Conservation (phyloP, 2,113 vertebrate species). For the Synodontis membranacea region DNA sequence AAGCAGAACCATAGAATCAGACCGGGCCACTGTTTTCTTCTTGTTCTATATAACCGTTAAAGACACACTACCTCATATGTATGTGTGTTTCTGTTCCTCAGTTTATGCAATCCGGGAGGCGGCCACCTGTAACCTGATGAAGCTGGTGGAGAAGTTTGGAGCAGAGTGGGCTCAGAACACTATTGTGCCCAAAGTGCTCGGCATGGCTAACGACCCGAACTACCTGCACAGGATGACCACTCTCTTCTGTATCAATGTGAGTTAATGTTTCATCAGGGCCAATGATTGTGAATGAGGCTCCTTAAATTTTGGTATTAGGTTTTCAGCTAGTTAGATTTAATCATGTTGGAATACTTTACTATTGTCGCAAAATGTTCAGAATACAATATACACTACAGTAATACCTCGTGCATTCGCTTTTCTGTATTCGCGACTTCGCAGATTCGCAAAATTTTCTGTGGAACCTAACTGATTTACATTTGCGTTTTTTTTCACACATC, state of each 20-base stretch:
- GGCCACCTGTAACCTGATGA: slow-evolving; percentile 86
- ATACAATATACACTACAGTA: neutral
- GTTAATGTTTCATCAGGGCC: slow-evolving; percentile 50
- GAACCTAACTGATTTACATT: too few species aligned
- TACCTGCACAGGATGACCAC: slow-evolving; percentile 93
- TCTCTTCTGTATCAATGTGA: slow-evolving; percentile 89
- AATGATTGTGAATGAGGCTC: neutral
- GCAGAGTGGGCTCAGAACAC: slow-evolving; percentile 89
- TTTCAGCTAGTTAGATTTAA: neutral
- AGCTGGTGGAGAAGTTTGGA: slow-evolving; percentile 89
- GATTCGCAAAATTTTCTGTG: too few species aligned
- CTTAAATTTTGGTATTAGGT: neutral
- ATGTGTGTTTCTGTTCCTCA: slow-evolving; percentile 42
- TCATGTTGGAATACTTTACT: neutral
- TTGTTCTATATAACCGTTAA: neutral
- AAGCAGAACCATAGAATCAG: slow-evolving; percentile 40
- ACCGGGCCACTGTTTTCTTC: neutral
- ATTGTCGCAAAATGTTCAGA: neutral
- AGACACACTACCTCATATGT: neutral
- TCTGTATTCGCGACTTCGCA: too few species aligned
- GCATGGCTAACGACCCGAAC: slow-evolving; percentile 89
- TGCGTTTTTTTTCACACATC: too few species aligned
- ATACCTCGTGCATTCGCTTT: too few species aligned
- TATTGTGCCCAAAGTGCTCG: slow-evolving; percentile 87
- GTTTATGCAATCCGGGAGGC: slow-evolving; percentile 88